Evolutionary conservation across 2,888 invertebrate species (phyloP), one percentile per base, ranked within the genome.

Genomic region (Iphiclides podalirius): DNA sequence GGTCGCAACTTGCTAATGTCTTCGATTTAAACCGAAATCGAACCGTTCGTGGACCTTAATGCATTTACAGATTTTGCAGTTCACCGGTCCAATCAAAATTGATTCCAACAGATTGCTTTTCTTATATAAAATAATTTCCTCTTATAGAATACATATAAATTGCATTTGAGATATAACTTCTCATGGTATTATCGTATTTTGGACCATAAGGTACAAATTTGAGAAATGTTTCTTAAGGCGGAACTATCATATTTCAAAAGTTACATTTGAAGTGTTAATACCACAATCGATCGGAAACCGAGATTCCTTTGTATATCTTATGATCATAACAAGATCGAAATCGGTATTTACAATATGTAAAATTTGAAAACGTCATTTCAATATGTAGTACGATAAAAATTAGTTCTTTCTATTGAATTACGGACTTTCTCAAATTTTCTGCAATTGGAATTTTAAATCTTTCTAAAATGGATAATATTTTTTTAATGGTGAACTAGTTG

Each of bases 21-120:
- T 57, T 53, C 66, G 63, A 75, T 75, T 75, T 71, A 70, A 72
- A 72, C 70, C 59, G 59, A 57, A 64, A 52, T 56, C 47, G 16
- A 56, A 55, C 61, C 64, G 59, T 59, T 61, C 61, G 51, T 44
- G 50, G 59, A 52, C 62, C 64, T 47, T 52, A 52, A 47, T 52
- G 48, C 56, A 40, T 35, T 44, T 39, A 17, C 13, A 16, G 14
- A 43, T 26, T 44, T 40, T 6, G 11, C 15, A 28, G 35, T 36
- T 40, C 50, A 31, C 4, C 36, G 35, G 15, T 16, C 41, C 23
- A 1, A 13, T 15, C 14, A 17, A 33, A n/a, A 38, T 15, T 20
- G 36, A 20, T 36, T 13, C 14, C 12, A 13, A 9, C 34, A 11
- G 16, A 28, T 36, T 28, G n/a, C 7, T 15, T 44, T 23, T 28